These are phyloP conservation scores for Chamaetylas fuelleborni DNA, from an alignment of 2,113 vertebrate genomes.

Conservation along the genomic window DNA sequence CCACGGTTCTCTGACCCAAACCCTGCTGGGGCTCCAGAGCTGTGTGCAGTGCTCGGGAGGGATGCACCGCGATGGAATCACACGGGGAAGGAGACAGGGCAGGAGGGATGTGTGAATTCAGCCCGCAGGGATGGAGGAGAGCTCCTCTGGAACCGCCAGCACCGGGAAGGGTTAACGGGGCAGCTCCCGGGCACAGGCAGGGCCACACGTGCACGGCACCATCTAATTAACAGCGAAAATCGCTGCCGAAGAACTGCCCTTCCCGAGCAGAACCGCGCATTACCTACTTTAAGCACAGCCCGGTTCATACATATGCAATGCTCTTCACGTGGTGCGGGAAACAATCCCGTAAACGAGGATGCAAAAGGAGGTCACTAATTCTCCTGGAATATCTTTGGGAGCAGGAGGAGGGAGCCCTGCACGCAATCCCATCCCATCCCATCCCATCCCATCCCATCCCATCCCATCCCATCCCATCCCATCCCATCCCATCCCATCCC, in stretches of 20 bases:
- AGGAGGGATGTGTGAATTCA: rapidly evolving
- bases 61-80: rapidly evolving
- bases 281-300: background rate
- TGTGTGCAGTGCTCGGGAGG: background rate
- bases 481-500: no score
- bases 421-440: background rate
- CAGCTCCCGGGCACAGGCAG: background rate
- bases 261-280: rapidly evolving
- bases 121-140: rapidly evolving
- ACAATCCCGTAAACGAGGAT: background rate
- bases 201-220: background rate
- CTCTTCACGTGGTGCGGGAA: background rate
- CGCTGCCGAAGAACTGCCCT: rapidly evolving
- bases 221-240: background rate
- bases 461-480: no score
- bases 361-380: background rate
- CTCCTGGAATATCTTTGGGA: rapidly evolving
- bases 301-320: background rate
- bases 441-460: no score
- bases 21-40: background rate
- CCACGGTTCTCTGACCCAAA: rapidly evolving
- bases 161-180: background rate
- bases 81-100: rapidly evolving
- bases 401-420: background rate
- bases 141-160: background rate